Evolutionary conservation across 2,113 vertebrate genomes (phyloP), one percentile per base, ranked within the genome.

Genomic region (Probosciger aterrimus): DNA sequence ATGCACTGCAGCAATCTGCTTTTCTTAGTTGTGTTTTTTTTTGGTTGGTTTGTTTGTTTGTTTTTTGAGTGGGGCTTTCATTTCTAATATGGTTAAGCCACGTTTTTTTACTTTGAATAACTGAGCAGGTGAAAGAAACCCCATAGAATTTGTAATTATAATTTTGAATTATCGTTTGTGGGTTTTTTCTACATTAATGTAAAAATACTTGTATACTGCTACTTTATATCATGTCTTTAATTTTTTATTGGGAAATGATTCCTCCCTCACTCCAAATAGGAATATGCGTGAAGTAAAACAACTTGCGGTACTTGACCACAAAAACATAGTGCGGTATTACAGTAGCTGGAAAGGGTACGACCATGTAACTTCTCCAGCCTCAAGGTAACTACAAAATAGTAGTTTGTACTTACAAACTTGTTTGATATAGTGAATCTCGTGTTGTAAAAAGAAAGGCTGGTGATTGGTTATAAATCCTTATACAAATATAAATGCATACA

Each of bases 271-370:
- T 67, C 59, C 64, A 43, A 94, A 24, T 7, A 97, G 97, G 14
- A 97, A 97, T 3, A 97, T 41, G 11, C 96, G 95, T 68, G 98
- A 98, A 97, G 97, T 97, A 50, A 3, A 23, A 79, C 93, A 23
- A 13, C 88, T 98, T 81, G 97, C 97, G 44, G 2, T 0, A 0
- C 96, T 98, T 30, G 3, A 28, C 0, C 98, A 98, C 4, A 46
- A 46, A 44, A 97, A 98, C 70, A 98, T 98, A 53, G 93, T 98
- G 76, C 90, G 70, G 3, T 98, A 98, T 84, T 46, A 50, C 4
- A 1, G 0, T 14, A 97, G 97, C 63, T 98, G 98, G 98, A 6
- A 1, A 18, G 98, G 97, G 14, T 0, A 2, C 0, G 97, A 98
- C 78, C 7, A 7, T 11, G 7, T 91, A 3, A 50, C 46, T 46